Conservation (phyloP, 2,888 invertebrate species). For the Pimpla rufipes region DNA sequence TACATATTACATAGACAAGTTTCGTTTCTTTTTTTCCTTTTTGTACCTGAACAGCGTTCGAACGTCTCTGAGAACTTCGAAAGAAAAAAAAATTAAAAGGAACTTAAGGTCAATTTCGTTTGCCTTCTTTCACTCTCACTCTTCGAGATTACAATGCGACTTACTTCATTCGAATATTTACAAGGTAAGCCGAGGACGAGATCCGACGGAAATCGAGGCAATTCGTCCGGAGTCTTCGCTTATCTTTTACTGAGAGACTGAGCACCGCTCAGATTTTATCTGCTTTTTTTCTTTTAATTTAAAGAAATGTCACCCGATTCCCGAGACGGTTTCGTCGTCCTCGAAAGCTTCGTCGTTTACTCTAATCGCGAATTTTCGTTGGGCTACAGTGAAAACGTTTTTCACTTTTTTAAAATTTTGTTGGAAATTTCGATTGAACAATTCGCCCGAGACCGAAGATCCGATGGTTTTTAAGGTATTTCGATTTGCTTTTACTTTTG, state of each 20-base stretch:
- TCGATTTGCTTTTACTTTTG: neutral
- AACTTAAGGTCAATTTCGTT: constrained; percentile 29
- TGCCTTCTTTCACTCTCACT: constrained; percentile 29
- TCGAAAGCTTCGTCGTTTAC: constrained; percentile 27
- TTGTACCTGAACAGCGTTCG: constrained; percentile 9
- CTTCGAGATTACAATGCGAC: constrained; percentile 51
- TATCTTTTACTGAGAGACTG: constrained; percentile 15
- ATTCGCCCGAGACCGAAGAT: neutral
- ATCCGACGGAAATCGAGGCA: constrained; percentile 20
- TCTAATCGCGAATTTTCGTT: neutral
- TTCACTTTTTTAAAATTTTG: neutral
- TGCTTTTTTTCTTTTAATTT: constrained; percentile 27
- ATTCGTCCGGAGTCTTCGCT: constrained; percentile 31
- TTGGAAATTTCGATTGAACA: neutral
- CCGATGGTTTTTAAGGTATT: neutral
- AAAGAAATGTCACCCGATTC: constrained; percentile 18
- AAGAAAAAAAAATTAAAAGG: constrained; percentile 2
- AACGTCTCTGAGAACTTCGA: constrained; percentile 25
- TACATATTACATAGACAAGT: constrained; percentile 52
- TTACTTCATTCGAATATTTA: constrained; percentile 57
- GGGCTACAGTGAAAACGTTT: constrained; percentile 10
- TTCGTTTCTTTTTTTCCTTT: constrained; percentile 13
- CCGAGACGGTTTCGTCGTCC: constrained; percentile 18
- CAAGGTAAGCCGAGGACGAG: constrained; percentile 42
- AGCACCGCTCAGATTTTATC: constrained; percentile 50